These are phyloP conservation scores for Balearica regulorum DNA, from an alignment of 2,797 vertebrate species.

Conservation along the genomic window DNA sequence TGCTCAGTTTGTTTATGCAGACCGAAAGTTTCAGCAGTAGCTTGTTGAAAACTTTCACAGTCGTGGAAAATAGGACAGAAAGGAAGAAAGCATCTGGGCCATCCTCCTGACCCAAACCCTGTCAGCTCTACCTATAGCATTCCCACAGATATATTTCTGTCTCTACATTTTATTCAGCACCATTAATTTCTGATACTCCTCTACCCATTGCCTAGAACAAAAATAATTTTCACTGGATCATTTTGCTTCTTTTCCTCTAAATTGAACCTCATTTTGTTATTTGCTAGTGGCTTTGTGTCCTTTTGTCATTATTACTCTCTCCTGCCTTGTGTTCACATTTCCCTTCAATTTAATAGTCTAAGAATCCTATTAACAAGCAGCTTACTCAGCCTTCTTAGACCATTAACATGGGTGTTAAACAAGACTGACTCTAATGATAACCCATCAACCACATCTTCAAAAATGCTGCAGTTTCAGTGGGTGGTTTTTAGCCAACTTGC, in stretches of 20 bases:
- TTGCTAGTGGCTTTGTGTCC: background rate
- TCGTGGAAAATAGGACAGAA: background rate
- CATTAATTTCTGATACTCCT: background rate
- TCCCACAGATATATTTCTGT: background rate
- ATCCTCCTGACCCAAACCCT: background rate
- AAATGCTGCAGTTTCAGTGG: background rate
- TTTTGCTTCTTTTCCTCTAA: background rate
- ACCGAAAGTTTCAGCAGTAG: background rate
- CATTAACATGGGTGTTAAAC: background rate
- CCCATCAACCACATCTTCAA: background rate
- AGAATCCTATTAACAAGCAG: background rate
- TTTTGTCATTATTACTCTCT: background rate
- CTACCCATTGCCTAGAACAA: background rate
- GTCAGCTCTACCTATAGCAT: background rate
- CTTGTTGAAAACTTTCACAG: background rate
- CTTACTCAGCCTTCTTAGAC: background rate
- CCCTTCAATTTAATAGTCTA: background rate
- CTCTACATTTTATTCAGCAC: background rate
- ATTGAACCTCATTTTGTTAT: background rate
- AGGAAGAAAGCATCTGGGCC: background rate
- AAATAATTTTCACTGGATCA: background rate
- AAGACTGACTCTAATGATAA: background rate
- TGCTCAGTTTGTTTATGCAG: background rate
- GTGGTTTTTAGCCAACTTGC: background rate
- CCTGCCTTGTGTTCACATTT: background rate